phyloP scores from a whole-genome alignment of 2,113 vertebrate genomes.

The Upupa epops region DNA sequence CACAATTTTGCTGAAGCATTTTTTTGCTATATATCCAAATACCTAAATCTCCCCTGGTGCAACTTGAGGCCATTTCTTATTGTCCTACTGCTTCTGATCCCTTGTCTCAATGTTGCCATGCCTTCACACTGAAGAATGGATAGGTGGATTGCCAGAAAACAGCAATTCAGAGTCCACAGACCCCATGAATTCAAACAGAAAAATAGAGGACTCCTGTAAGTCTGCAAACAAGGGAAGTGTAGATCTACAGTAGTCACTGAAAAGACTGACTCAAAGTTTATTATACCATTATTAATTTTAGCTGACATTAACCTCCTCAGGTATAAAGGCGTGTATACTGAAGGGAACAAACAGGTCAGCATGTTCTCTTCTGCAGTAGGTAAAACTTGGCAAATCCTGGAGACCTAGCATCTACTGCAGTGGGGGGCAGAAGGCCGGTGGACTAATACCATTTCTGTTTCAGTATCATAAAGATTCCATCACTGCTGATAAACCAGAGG shows the following conservation, averaged over 20 bases:
- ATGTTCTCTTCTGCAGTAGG: neutral
- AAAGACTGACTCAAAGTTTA: neutral
- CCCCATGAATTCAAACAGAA: neutral
- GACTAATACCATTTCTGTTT: neutral
- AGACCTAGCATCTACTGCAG: neutral
- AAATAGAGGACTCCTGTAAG: neutral
- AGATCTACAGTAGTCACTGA: neutral
- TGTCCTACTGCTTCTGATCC: neutral
- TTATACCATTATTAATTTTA: neutral
- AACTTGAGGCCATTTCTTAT: neutral
- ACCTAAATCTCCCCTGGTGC: neutral
- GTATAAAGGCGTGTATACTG: neutral
- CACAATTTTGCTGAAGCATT: neutral
- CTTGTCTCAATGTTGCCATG: neutral
- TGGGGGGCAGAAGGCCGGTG: neutral
- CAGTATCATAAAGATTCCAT: constrained; percentile 32
- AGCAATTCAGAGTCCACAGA: neutral
- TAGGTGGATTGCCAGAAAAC: neutral
- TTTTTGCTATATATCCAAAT: neutral
- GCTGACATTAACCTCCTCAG: constrained; percentile 11
- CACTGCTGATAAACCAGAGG: constrained; percentile 41
- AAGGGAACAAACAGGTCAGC: neutral
- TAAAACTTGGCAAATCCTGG: neutral
- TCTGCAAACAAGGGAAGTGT: neutral
- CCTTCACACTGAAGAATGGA: neutral